phyloP scores from a whole-genome alignment of 1,140 invertebrate species.

The Drosophila ohnishii region DNA sequence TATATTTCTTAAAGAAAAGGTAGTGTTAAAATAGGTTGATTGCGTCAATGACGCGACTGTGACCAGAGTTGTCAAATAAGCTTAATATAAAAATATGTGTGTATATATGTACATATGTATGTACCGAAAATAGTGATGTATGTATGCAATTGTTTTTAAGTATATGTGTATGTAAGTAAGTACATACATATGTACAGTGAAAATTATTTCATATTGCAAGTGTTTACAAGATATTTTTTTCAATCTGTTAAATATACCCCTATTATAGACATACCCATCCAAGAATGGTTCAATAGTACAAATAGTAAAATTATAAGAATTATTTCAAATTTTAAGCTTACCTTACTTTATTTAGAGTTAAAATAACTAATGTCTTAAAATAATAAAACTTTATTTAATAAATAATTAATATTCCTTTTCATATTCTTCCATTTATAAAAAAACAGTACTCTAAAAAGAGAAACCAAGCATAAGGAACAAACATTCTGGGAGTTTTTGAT shows the following conservation, averaged over 20 bases:
- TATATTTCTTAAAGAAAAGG: conserved; percentile 28
- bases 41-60: conserved; percentile 63
- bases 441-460: not conserved
- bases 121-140: conserved; percentile 5
- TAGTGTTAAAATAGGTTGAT: conserved; percentile 73
- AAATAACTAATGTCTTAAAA: no score
- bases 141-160: conserved; percentile 10
- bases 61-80: conserved; percentile 69
- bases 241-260: not conserved
- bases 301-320: not conserved
- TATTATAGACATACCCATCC: not conserved
- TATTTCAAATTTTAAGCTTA: no score
- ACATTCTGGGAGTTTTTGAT: conserved; percentile 19
- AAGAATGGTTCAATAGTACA: not conserved
- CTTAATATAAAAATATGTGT: conserved; percentile 5
- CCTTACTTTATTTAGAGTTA: not conserved
- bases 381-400: no score
- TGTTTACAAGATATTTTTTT: not conserved
- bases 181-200: no score
- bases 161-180: not conserved
- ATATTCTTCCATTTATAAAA: conserved; percentile 4
- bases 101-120: conserved; percentile 1
- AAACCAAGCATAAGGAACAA: not conserved
- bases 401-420: not conserved
- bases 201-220: not conserved